Base-by-base conservation (phyloP, 92 coral and sea anemone species). In the Micromussa lordhowensis region DNA sequence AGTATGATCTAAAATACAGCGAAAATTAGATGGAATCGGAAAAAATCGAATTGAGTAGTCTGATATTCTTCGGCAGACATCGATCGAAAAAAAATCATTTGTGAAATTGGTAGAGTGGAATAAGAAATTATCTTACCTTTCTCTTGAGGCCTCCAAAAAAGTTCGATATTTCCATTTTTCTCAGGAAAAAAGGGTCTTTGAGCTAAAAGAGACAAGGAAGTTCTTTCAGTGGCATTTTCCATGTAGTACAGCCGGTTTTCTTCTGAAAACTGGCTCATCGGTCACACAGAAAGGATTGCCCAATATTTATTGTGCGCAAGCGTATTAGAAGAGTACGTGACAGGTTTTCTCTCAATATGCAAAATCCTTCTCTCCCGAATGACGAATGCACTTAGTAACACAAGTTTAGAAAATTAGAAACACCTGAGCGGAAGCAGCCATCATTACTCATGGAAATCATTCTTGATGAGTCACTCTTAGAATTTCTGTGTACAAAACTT, bases 321-420 rank as follows among this genome's bases (percentile, higher is more conserved):
- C 89, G 89, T 49, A 64, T 21, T 75, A 38, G 31, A 40, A 61
- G 88, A 85, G 44, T 85, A 63, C 82, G 88, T 85, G 88, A 85
- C 88, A 85, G 88, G 32, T 76, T 61, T 85, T 77, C 64, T 66
- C 77, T 86, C 32, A 77, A 77, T 75, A 84, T 84, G 80, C 88
- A 84, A 84, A 55, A 84, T 66, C 19, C 26, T 12, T 54, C 58
- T 3, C 78, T 58, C 19, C 38, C 26, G 64, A 59, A 74, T 55
- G 80, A 84, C 88, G 54, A 75, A 28, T 84, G 12, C 81, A 58
- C n/a, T 49, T 4, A 75, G 88, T 84, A 68, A 84, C 88, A 84
- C 81, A 75, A 74, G 77, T 28, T 68, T 68, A 82, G 77, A 57
- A 73, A 73, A 84, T 55, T 57, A 74, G 80, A 74, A 74, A 31